A percentile compares a stretch with the other conserved stretches of the same genome.
These are phyloP conservation scores for Acanthosepion esculentum DNA, from an alignment of 2,888 invertebrate species.

Conservation along the genomic window DNA sequence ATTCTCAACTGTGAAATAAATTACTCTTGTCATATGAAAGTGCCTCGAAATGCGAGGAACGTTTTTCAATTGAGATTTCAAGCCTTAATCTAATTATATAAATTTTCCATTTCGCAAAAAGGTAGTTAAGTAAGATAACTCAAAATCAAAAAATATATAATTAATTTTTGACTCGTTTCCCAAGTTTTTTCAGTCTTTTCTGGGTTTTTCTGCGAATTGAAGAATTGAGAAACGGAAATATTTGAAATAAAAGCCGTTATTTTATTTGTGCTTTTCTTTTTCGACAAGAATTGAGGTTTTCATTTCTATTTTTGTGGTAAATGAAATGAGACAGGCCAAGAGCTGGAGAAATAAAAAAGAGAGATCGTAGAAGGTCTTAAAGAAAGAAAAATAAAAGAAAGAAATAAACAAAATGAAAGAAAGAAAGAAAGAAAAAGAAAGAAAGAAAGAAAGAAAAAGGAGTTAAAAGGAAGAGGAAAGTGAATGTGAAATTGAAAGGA, in stretches of 20 bases:
- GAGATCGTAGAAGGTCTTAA: background rate
- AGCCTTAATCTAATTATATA: slow-evolving; percentile 1
- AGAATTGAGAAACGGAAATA: background rate
- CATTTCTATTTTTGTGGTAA: background rate
- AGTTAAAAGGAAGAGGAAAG: no score
- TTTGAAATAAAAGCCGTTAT: background rate
- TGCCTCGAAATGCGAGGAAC: background rate
- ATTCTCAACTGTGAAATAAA: background rate
- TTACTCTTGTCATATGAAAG: slow-evolving; percentile 8
- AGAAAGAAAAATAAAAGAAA: background rate
- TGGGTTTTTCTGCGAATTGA: no score
- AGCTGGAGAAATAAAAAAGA: background rate
- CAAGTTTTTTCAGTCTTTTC: no score
- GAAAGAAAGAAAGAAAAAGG: background rate
- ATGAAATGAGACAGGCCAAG: no score
- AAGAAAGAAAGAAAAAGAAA: background rate
- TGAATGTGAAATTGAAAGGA: background rate
- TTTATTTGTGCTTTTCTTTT: background rate
- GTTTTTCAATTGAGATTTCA: background rate
- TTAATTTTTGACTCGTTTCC: background rate
- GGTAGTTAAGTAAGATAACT: background rate
- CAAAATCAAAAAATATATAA: background rate
- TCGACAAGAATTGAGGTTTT: background rate
- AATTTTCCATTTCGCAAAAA: background rate
- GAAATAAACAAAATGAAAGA: background rate